Evolutionary conservation across 2,888 invertebrate genomes (phyloP).

Genomic region (Poecilus cupreus): DNA sequence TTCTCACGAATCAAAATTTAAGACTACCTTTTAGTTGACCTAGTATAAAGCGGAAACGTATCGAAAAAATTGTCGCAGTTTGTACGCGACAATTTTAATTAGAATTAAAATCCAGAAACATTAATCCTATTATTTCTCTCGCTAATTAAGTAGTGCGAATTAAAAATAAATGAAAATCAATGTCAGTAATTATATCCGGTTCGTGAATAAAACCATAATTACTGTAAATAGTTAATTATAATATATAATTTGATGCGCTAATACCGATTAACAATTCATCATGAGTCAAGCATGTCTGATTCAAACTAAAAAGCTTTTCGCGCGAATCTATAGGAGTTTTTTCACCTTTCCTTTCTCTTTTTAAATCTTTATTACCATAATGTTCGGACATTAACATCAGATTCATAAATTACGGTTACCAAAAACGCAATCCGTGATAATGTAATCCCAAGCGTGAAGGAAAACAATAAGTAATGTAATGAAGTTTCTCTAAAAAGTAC

Average conservation of each 20-base stretch:
- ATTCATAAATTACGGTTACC: not conserved
- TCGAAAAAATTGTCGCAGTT: not conserved
- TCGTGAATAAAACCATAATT: not conserved
- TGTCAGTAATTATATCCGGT: constrained; percentile 34
- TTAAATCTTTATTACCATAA: constrained; percentile 40
- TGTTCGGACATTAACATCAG: not conserved
- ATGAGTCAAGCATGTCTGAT: constrained; percentile 18
- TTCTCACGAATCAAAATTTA: constrained; percentile 49
- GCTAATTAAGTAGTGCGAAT: constrained; percentile 39
- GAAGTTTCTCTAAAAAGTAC: not conserved
- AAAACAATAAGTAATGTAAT: not conserved
- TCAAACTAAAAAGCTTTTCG: not conserved
- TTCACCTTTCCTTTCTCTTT: constrained; percentile 53
- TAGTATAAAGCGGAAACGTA: constrained; percentile 32
- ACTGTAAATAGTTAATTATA: constrained; percentile 6
- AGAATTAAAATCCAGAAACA: not conserved
- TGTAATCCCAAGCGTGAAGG: not conserved
- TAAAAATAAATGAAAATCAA: constrained; percentile 27
- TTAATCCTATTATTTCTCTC: not conserved
- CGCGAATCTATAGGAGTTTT: constrained; percentile 43
- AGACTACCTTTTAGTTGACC: constrained; percentile 35
- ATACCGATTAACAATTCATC: constrained; percentile 31
- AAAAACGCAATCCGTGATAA: not conserved
- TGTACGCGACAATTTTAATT: constrained; percentile 14
- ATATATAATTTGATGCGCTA: constrained; percentile 19